Evolutionary conservation across 2,113 vertebrate species (phyloP).

Genomic region (Aptenodytes forsteri): DNA sequence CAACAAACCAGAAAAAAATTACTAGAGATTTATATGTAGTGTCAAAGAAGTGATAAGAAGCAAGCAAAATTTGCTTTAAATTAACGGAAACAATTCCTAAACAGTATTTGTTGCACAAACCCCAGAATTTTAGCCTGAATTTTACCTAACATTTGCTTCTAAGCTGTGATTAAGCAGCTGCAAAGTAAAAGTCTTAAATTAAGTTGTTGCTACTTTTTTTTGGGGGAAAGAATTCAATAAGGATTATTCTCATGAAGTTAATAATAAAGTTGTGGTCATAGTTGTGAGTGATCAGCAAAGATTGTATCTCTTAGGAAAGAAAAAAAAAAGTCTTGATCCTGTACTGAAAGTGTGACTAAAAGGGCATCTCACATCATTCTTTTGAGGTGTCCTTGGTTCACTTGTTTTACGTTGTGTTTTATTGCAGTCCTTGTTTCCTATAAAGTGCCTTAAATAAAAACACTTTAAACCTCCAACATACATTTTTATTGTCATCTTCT

Average conservation of each 20-base stretch:
- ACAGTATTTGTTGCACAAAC: background rate
- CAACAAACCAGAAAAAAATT: background rate
- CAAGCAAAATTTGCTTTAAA: background rate
- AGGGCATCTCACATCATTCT: background rate
- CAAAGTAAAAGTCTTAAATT: background rate
- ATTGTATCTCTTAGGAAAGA: background rate
- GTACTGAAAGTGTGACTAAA: background rate
- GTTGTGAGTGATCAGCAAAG: background rate
- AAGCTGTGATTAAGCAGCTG: background rate
- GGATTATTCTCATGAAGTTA: background rate
- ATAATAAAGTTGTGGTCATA: background rate
- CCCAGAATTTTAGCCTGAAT: background rate
- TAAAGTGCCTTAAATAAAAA: background rate
- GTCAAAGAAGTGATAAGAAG: background rate
- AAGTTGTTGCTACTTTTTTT: background rate
- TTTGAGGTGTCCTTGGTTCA: background rate
- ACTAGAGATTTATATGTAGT: background rate
- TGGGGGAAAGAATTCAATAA: background rate
- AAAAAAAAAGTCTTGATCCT: background rate
- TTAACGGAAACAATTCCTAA: background rate
- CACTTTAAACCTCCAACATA: background rate
- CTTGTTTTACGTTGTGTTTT: background rate
- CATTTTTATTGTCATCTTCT: constrained; percentile 9
- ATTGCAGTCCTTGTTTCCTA: background rate
- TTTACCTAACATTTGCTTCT: background rate